These are phyloP conservation scores for Rhynchonema sp. DNA, from an alignment of 2,888 invertebrate species.

Conservation along the genomic window DNA sequence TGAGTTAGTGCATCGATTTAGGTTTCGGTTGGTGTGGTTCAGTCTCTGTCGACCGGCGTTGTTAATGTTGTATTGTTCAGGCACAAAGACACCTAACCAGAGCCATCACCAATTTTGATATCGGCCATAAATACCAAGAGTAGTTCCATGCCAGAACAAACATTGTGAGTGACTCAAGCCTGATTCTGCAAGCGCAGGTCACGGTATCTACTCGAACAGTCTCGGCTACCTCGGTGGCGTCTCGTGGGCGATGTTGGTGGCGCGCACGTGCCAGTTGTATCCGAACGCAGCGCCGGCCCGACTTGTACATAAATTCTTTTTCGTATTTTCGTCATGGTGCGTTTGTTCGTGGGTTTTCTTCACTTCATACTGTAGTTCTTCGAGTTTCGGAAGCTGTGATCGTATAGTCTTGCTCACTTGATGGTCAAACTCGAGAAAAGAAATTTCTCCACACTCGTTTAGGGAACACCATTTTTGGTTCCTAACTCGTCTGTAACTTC, in stretches of 20 bases:
- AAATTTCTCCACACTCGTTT: no score
- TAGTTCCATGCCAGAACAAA: no score
- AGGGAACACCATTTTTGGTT: no score
- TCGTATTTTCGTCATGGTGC: conserved; percentile 83
- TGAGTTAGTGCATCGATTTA: no score
- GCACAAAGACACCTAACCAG: no score
- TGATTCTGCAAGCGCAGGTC: conserved; percentile 50
- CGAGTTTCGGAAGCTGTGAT: neutral
- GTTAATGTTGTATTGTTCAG: no score
- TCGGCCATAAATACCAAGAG: no score
- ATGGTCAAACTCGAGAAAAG: neutral
- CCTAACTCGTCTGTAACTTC: no score
- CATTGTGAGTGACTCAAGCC: no score
- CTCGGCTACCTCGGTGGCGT: conserved; percentile 83
- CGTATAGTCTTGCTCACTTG: neutral
- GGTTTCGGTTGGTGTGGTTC: no score
- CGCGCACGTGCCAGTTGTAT: conserved; percentile 89
- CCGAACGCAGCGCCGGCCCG: conserved; percentile 88
- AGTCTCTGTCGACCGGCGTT: no score
- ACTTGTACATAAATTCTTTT: conserved; percentile 89
- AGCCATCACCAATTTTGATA: no score
- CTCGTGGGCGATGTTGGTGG: conserved; percentile 98
- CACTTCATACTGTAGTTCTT: neutral
- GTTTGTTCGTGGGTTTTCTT: conserved; percentile 7
- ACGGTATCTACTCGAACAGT: conserved; percentile 93